Base-by-base conservation (phyloP, 2,888 invertebrate genomes). In the Macroteleia sp. region DNA sequence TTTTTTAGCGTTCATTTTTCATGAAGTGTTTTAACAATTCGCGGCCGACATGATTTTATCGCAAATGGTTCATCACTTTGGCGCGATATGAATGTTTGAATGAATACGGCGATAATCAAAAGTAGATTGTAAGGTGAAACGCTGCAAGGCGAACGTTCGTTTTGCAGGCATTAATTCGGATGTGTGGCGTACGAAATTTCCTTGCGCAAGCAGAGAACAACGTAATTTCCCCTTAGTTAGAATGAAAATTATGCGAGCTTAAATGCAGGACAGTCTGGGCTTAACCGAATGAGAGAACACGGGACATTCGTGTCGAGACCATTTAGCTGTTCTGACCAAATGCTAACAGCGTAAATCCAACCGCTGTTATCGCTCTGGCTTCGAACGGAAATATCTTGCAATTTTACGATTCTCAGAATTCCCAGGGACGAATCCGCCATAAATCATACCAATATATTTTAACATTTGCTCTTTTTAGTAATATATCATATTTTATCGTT, bases 161-260 rank as follows among this genome's bases (percentile, higher is more conserved):
- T 39, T 22, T n/a, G 32, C n/a, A 46, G 22, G 57, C 44, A 57
- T 42, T 74, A 74, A 74, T 74, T 74, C 36, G 34, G 34, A 64
- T 41, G 56, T 48, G 61, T 19, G 67, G 50, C 36, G 64, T 25
- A 56, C 61, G 70, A 70, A 86, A 87, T 86, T 86, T 86, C 83
- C 83, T 82, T 81, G 82, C 74, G 78, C 85, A 84, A 85, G 82
- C 83, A 83, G 77, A 81, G 84, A 75, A 71, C 80, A 77, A 79
- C 81, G 82, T 86, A 88, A 88, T 87, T 88, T 87, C 82, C 77
- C 76, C 71, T 80, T 84, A 83, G 86, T 88, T 85, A 82, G 86
- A 79, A 81, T 59, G 84, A 87, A 88, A 88, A 88, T 88, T 88
- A 88, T 86, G 85, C 86, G 82, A 86, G 86, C 86, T 88, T 87